Percentiles rank a stretch among this genome's conserved stretches.
Conservation (phyloP, 2,113 vertebrate species). For the Delphinapterus leucas region DNA sequence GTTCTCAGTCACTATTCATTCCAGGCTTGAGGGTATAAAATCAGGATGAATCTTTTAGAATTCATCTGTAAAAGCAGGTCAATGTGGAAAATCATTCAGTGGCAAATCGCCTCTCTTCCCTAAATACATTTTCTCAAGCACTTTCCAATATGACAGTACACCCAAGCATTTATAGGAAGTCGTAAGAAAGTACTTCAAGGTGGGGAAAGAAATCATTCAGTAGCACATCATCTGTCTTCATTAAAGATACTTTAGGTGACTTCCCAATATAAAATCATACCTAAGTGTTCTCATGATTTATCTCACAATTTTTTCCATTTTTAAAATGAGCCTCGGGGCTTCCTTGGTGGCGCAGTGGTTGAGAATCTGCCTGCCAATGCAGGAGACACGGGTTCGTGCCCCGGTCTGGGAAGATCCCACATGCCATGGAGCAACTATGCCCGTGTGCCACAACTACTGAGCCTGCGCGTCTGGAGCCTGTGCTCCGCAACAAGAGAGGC, state of each 20-base stretch:
- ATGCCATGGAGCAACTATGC: too few relatives aligned
- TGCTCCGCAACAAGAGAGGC: too few relatives aligned
- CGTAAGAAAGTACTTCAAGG: not conserved
- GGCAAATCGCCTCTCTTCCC: not conserved
- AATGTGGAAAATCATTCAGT: not conserved
- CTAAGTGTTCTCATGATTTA: not conserved
- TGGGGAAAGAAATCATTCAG: not conserved
- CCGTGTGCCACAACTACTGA: too few relatives aligned
- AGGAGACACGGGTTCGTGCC: too few relatives aligned
- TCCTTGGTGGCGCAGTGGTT: too few relatives aligned
- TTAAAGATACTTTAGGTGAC: not conserved
- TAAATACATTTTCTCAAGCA: not conserved
- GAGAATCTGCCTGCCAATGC: too few relatives aligned
- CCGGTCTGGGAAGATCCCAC: too few relatives aligned
- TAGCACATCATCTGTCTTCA: not conserved
- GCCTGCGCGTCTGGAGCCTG: too few relatives aligned
- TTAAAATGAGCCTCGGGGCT: not conserved
- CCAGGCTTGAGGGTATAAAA: not conserved
- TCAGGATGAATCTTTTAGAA: not conserved
- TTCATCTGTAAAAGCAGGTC: not conserved
- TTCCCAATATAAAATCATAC: not conserved
- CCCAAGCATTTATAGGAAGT: not conserved
- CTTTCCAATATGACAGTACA: not conserved
- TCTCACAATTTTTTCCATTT: not conserved
- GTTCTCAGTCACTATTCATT: not conserved